Percentiles rank a stretch among this genome's conserved stretches.
Conservation (phyloP, 2,113 vertebrate species). For the Cyanoramphus novaezelandiae region DNA sequence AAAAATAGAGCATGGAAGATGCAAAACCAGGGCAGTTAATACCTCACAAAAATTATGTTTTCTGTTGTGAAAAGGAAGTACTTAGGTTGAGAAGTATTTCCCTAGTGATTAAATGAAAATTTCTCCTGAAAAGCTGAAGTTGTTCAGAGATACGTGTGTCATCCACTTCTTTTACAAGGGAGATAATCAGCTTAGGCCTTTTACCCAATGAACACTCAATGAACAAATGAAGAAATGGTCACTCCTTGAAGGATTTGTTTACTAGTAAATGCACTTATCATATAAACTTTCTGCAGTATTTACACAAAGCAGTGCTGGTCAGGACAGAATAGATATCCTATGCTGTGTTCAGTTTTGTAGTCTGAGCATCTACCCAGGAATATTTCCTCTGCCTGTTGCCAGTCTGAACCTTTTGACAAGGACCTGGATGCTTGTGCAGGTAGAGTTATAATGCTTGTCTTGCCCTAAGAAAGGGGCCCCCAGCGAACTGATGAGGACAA, state of each 20-base stretch:
- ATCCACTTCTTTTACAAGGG: neutral
- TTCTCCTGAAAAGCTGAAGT: too few relatives aligned
- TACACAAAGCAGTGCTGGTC: neutral
- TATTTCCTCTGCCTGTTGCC: neutral
- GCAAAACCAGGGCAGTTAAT: neutral
- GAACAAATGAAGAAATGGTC: neutral
- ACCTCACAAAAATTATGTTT: neutral
- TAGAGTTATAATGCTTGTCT: neutral
- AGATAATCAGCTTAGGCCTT: neutral
- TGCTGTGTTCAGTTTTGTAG: neutral
- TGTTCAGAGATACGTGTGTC: accelerated
- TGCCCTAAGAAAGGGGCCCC: neutral
- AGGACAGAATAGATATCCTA: neutral
- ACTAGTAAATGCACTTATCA: neutral
- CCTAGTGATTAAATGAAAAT: neutral
- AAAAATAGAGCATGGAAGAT: neutral
- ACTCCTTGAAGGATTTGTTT: neutral
- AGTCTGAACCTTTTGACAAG: neutral
- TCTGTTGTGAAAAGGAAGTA: neutral
- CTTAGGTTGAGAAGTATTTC: neutral
- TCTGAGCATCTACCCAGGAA: neutral
- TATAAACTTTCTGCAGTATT: accelerated
- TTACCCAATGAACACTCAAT: neutral
- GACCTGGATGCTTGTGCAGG: neutral
- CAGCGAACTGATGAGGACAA: neutral